Conservation (phyloP, 2,888 invertebrate species). For the Fragum sueziense region DNA sequence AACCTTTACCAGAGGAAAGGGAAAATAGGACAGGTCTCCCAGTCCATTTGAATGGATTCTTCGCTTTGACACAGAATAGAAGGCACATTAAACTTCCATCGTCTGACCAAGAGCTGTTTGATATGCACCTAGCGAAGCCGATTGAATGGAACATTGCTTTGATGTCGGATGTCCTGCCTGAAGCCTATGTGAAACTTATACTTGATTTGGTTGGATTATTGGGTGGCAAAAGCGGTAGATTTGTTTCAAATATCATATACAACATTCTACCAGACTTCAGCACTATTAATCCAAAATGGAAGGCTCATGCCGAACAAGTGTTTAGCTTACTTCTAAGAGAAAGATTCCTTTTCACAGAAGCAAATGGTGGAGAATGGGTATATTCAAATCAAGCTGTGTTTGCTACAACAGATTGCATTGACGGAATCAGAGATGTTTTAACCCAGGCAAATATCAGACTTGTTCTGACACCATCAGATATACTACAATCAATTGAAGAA, state of each 20-base stretch:
- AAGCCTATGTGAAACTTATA: slow-evolving; percentile 30
- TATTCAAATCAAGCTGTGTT: slow-evolving; percentile 31
- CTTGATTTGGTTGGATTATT: not conserved
- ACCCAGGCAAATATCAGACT: not conserved
- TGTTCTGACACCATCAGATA: not conserved
- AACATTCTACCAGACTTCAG: slow-evolving; percentile 25
- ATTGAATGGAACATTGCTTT: slow-evolving; percentile 43
- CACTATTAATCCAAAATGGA: slow-evolving; percentile 24
- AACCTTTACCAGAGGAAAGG: slow-evolving; percentile 44
- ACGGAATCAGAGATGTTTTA: slow-evolving; percentile 3
- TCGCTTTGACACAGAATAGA: slow-evolving; percentile 43
- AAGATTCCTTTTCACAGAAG: slow-evolving; percentile 35
- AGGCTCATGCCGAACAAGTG: slow-evolving; percentile 8
- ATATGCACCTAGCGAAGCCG: slow-evolving; percentile 29
- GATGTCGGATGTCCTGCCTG: slow-evolving; percentile 34
- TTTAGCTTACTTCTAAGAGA: slow-evolving; percentile 4
- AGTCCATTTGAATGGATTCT: slow-evolving; percentile 48
- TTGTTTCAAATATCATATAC: slow-evolving; percentile 19
- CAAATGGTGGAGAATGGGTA: slow-evolving; percentile 49
- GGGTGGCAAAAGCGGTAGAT: not conserved
- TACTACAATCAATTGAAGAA: not conserved
- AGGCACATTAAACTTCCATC: slow-evolving; percentile 41
- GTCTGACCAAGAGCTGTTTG: slow-evolving; percentile 15
- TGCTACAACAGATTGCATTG: not conserved
- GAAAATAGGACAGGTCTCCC: slow-evolving; percentile 34